Evolutionary conservation across 2,797 vertebrate species (phyloP), one percentile per base, ranked within the genome.

Genomic region (Rhabdomys pumilio): DNA sequence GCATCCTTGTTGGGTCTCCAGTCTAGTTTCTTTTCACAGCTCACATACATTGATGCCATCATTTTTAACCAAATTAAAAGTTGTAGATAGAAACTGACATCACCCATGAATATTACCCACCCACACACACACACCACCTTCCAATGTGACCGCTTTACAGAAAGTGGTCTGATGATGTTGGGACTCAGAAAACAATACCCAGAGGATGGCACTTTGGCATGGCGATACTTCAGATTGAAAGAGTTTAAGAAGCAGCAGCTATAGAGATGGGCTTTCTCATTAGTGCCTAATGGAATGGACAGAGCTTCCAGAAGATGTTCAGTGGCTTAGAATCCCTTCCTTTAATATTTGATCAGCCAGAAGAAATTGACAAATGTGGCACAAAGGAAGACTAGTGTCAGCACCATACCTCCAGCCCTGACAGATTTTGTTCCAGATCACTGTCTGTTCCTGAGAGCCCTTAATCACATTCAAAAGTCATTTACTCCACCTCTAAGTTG

Each of bases 41-140:
- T 90, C 31, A 86, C 93, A 38, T 77, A 95, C 0, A 19, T 57
- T 53, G 44, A 88, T 85, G 59, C 91, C 44, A 50, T 82, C 75
- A 67, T 61, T 88, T 97, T 80, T 85, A 26, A 44, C 77, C 50
- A 90, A 79, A 53, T 93, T 59, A 61, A 41, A 73, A 34, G 75
- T 94, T 61, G 63, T 95, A 41, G 67, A 26, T 63, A 95, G 77
- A 93, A 97, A 92, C 26, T 29, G 29, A 77, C 81, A 77, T n/a
- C 13, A 80, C 4, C 29, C 63, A 15, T 22, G 19, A 89, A 89
- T 79, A 19, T 53, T 19, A 53, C 34, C 20, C n/a, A 4, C 29
- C 24, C 67, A 38, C 38, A 38, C 29, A 88, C 17, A 73, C 12
- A 29, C 41, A 50, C 0, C 75, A 19, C 17, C 34, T 20, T 44